phyloP scores from a whole-genome alignment of 2,113 vertebrate species.

The Cinclus cinclus region DNA sequence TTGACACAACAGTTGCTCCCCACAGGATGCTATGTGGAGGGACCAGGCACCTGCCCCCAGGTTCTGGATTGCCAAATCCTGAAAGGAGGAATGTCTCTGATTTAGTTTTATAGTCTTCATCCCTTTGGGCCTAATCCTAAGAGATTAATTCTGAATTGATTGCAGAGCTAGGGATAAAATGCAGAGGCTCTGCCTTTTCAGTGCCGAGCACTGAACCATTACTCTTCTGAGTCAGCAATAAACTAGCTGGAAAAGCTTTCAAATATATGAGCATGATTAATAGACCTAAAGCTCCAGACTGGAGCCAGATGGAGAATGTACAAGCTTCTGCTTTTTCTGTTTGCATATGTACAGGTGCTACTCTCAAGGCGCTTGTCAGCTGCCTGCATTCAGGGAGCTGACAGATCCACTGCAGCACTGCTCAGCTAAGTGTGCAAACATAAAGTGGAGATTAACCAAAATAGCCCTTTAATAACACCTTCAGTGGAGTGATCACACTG shows the following conservation, averaged over 20 bases:
- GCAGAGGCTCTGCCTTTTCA: neutral
- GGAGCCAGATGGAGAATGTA: neutral
- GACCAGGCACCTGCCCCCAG: neutral
- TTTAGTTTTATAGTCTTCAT: neutral
- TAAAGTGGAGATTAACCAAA: neutral
- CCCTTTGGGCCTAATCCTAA: neutral
- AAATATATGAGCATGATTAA: constrained; percentile 18
- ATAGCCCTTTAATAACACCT: neutral
- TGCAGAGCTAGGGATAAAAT: neutral
- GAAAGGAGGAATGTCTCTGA: neutral
- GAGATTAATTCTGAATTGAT: neutral
- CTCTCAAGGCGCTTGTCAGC: neutral
- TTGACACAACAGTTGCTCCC: fast-evolving
- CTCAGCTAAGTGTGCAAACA: neutral
- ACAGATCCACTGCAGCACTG: neutral
- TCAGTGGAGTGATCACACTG: neutral
- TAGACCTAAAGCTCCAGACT: neutral
- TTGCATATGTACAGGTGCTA: neutral
- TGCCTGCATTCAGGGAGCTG: neutral
- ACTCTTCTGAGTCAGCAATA: neutral
- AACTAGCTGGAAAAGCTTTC: constrained; percentile 18
- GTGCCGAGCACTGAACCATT: neutral
- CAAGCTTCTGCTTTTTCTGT: neutral
- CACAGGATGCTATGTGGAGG: fast-evolving
- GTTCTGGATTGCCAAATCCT: neutral